Conservation (phyloP, 2,113 vertebrate genomes). For the Colaptes auratus region DNA sequence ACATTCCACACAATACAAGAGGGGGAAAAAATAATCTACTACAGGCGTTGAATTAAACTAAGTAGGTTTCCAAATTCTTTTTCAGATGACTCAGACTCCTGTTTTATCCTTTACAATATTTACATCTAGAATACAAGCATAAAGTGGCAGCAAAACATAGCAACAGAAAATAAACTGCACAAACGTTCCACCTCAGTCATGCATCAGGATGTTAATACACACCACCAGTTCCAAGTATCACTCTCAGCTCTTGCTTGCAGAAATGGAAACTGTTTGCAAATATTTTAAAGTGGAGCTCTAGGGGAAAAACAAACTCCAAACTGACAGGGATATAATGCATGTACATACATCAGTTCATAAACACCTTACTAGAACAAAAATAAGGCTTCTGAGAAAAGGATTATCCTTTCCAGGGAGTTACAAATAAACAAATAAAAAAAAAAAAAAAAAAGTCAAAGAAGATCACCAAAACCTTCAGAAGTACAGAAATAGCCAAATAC, state of each 20-base stretch:
- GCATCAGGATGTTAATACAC: neutral
- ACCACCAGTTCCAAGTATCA: neutral
- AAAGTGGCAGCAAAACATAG: slow-evolving; percentile 31
- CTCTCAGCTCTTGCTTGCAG: neutral
- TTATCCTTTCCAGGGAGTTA: neutral
- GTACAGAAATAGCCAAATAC: neutral
- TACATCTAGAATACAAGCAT: slow-evolving; percentile 30
- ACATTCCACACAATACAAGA: neutral
- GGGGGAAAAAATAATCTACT: neutral
- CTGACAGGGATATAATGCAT: neutral
- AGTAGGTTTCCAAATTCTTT: neutral
- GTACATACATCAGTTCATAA: neutral
- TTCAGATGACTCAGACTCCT: slow-evolving; percentile 29
- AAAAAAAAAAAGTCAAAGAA: slow-evolving; percentile 16
- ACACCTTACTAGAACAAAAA: slow-evolving; percentile 2
- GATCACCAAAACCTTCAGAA: slow-evolving; percentile 2
- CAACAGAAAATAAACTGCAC: slow-evolving; percentile 39
- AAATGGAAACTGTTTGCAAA: neutral
- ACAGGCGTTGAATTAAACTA: neutral
- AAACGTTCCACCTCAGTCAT: neutral
- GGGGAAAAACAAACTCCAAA: neutral
- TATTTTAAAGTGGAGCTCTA: neutral
- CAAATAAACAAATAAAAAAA: too few relatives aligned
- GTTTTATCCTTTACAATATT: slow-evolving; percentile 5
- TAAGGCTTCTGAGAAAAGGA: slow-evolving; percentile 23